Conservation (phyloP, 2,113 vertebrate genomes). For the Nycticryphes semicollaris region DNA sequence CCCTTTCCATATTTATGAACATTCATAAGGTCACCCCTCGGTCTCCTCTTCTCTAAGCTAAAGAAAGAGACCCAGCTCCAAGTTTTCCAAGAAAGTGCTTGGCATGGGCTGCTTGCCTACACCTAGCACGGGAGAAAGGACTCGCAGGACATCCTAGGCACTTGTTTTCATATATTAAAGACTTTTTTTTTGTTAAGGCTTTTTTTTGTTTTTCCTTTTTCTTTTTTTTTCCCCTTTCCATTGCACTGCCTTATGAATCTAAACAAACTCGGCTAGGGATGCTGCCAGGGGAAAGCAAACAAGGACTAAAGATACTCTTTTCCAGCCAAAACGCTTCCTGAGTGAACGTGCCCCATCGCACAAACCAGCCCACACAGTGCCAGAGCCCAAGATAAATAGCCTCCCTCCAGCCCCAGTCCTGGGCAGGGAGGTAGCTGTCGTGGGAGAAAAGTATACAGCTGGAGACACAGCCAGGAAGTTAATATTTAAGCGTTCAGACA, state of each 20-base stretch:
- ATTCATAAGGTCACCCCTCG: no score
- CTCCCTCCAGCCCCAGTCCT: not conserved
- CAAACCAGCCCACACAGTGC: not conserved
- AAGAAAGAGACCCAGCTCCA: no score
- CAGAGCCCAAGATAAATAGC: not conserved
- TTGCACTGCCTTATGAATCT: not conserved
- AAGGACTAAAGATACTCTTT: not conserved
- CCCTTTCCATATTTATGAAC: no score
- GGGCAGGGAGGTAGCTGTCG: not conserved
- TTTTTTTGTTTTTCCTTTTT: not conserved
- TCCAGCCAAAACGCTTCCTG: not conserved
- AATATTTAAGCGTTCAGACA: conserved; percentile 68
- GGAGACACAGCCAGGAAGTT: conserved; percentile 68
- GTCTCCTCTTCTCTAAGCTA: no score
- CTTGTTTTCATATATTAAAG: not conserved
- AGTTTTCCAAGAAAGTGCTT: not conserved
- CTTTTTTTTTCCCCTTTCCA: not conserved
- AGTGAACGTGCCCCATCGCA: conserved; percentile 7
- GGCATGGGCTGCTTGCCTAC: not conserved
- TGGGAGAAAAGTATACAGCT: conserved; percentile 22
- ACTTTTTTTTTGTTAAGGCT: not conserved
- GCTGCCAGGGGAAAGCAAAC: conserved; percentile 25
- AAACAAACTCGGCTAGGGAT: not conserved
- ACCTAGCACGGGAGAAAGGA: not conserved
- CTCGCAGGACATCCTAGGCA: not conserved